phyloP scores from a whole-genome alignment of 2,888 invertebrate species.

The Philaethria dido region DNA sequence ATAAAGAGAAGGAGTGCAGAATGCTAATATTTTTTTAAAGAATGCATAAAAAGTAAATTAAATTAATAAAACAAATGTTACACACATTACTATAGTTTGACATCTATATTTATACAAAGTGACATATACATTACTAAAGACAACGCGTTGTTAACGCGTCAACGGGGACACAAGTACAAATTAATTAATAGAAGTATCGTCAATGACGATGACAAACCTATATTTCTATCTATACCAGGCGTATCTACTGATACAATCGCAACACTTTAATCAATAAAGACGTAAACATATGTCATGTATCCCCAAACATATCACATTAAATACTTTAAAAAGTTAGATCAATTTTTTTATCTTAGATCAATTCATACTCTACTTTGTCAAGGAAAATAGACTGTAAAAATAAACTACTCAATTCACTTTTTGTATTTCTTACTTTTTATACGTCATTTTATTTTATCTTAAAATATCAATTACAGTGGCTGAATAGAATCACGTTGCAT shows the following conservation, averaged over 20 bases:
- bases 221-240: not conserved
- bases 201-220: not conserved
- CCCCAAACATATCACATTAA: constrained; percentile 12
- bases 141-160: too few relatives aligned
- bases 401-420: not conserved
- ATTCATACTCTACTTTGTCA: not conserved
- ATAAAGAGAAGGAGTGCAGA: too few relatives aligned
- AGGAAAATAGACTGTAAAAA: not conserved
- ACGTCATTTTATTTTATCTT: too few relatives aligned
- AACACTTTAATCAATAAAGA: not conserved
- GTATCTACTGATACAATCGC: not conserved
- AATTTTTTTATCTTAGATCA: not conserved
- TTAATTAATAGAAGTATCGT: too few relatives aligned
- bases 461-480: not conserved
- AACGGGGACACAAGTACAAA: too few relatives aligned
- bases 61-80: too few relatives aligned
- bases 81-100: too few relatives aligned
- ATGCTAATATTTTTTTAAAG: too few relatives aligned
- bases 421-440: not conserved
- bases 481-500: not conserved
- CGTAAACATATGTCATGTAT: constrained; percentile 9
- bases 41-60: too few relatives aligned
- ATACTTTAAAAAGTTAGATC: not conserved
- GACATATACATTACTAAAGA: too few relatives aligned
- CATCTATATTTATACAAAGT: too few relatives aligned